phyloP scores from a whole-genome alignment of 2,888 invertebrate genomes.

The Heteropelma amictum region DNA sequence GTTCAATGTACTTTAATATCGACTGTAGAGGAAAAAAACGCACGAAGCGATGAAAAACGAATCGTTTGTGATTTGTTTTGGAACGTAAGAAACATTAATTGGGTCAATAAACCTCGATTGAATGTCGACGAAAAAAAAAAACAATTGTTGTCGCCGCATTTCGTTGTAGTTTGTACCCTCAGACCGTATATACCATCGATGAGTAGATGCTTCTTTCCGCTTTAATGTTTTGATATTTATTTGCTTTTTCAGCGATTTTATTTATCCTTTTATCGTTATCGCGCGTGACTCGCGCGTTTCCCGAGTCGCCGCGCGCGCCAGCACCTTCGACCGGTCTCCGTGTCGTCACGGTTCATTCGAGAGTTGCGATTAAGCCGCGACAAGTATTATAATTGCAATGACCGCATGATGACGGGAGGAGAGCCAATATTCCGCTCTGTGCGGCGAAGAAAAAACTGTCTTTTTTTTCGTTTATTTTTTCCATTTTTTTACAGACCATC shows the following conservation, averaged over 20 bases:
- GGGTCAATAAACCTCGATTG: too few relatives aligned
- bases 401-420: background rate
- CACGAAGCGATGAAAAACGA: too few relatives aligned
- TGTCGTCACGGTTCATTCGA: slow-evolving; percentile 45
- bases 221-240: background rate
- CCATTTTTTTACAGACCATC: background rate
- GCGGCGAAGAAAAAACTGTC: background rate
- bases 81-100: too few relatives aligned
- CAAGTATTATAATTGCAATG: slow-evolving; percentile 8
- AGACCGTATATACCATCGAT: background rate
- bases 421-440: slow-evolving; percentile 8
- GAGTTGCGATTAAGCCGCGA: slow-evolving; percentile 45
- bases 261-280: slow-evolving; percentile 23
- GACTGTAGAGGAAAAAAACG: too few relatives aligned
- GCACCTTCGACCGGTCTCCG: slow-evolving; percentile 33
- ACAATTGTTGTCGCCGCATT: too few relatives aligned
- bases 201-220: background rate
- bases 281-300: slow-evolving; percentile 1
- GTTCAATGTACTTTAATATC: too few relatives aligned
- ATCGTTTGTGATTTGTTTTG: too few relatives aligned
- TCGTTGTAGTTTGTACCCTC: background rate
- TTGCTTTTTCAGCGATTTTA: background rate
- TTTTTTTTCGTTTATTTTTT: background rate
- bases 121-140: too few relatives aligned
- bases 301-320: slow-evolving; percentile 20